Base-by-base conservation (phyloP, 2,888 invertebrate genomes). In the Brachylomia viminalis region DNA sequence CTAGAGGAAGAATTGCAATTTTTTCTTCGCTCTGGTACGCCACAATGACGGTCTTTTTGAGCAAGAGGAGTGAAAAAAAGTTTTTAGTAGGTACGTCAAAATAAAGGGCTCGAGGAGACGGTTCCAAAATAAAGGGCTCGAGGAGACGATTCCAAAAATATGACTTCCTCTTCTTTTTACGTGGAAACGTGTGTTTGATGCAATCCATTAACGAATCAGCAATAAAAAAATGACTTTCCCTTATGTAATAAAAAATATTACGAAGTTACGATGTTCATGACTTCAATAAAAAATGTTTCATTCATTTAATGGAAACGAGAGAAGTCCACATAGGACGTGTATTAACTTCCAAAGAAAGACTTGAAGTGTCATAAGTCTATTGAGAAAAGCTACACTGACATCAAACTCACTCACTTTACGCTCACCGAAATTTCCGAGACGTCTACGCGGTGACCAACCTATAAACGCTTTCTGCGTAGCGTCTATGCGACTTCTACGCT, bases 201-300 rank as follows among this genome's bases (percentile, higher is more conserved):
- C n/a, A n/a, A 23, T 45, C 30, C 30, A 61, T 61, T 66, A 75
- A 54, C 23, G 47, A 13, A 54, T 58, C 30, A 38, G 56, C 33
- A 33, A 30, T 73, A 79, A 68, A 79, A 38, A n/a, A n/a, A 20
- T 33, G 33, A 62, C 56, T 78, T 59, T 71, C 65, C 61, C 20
- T 42, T 33, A 27, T 0, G 20, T 42, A 66, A 52, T 61, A 54
- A 65, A 65, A 54, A 45, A n/a, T 27, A 17, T 20, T 27, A 45
- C 42, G 20, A 20, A 47, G 23, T 49, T 30, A 58, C 23, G 23
- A 49, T 23, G 17, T 38, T 54, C 23, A 42, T 23, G 52, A 75
- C 38, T 33, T 2, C 58, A 27, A 58, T 59, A 64, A 33, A n/a
- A 72, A 66, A 79, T 7, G 65, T 58, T n/a, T 1, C 1, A 47